A percentile compares a stretch with the other conserved stretches of the same genome.
These are phyloP conservation scores for Microplitis deprimator DNA, from an alignment of 2,888 invertebrate genomes.

Conservation along the genomic window DNA sequence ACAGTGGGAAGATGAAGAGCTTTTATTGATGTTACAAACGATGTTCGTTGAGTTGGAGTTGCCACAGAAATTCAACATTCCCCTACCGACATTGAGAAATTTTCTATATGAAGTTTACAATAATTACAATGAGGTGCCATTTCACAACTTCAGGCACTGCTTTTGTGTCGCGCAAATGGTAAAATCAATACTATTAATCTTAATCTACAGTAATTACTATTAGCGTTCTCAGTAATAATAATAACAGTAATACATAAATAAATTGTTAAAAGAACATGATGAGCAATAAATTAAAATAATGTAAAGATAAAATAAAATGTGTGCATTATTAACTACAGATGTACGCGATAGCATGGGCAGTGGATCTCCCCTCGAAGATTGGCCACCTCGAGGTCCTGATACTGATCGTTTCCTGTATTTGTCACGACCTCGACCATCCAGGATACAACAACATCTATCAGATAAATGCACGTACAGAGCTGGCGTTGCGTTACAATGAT, in stretches of 20 bases:
- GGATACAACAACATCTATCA: constrained; percentile 86
- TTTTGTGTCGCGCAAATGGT: constrained; percentile 93
- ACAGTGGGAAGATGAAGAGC: constrained; percentile 87
- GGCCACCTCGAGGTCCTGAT: constrained; percentile 84
- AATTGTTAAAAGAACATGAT: constrained; percentile 9
- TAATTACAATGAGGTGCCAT: constrained; percentile 89
- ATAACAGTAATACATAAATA: neutral
- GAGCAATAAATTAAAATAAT: neutral
- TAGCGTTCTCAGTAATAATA: neutral
- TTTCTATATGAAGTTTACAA: constrained; percentile 85
- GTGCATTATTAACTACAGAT: constrained; percentile 74
- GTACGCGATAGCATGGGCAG: constrained; percentile 85
- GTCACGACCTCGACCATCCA: constrained; percentile 86
- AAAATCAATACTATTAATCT: constrained; percentile 58
- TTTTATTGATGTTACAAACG: constrained; percentile 83
- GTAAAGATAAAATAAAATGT: too few relatives aligned
- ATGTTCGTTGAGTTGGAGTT: constrained; percentile 87
- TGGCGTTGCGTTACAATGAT: constrained; percentile 88
- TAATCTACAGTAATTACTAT: neutral
- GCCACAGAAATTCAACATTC: constrained; percentile 82
- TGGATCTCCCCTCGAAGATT: constrained; percentile 79
- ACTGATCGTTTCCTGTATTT: constrained; percentile 84
- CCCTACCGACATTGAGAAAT: constrained; percentile 78
- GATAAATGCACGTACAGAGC: constrained; percentile 87
- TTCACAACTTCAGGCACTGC: constrained; percentile 90